Evolutionary conservation across 2,113 vertebrate genomes (phyloP).

Genomic region (Esox niger): DNA sequence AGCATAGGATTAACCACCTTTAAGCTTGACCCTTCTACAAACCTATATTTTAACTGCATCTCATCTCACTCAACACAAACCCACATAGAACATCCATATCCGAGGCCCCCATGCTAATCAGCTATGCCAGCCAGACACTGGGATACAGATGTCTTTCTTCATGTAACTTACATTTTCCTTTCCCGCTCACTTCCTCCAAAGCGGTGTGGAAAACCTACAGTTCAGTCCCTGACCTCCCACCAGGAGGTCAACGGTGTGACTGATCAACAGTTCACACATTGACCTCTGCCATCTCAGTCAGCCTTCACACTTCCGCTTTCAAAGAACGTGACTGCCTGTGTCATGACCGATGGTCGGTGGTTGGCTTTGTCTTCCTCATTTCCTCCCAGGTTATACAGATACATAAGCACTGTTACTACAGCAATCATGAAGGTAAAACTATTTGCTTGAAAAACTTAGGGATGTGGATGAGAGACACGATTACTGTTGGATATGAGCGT

Average conservation of each 20-base stretch:
- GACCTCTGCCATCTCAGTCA: background rate
- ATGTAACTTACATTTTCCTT: conserved; percentile 27
- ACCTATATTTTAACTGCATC: background rate
- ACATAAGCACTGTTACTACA: background rate
- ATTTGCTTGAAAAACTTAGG: background rate
- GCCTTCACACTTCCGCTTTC: conserved; percentile 7
- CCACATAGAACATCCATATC: background rate
- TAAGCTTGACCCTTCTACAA: background rate
- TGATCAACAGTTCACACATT: too few species aligned
- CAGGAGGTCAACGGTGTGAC: conserved; percentile 26
- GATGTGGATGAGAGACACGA: background rate
- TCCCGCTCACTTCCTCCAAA: conserved; percentile 10
- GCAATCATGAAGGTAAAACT: background rate
- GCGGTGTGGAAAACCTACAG: conserved; percentile 11
- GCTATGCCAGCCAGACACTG: background rate
- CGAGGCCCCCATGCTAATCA: background rate
- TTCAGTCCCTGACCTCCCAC: conserved; percentile 5
- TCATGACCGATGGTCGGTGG: conserved; percentile 8
- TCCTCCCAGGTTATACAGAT: background rate
- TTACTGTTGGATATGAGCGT: too few species aligned
- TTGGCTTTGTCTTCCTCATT: conserved; percentile 4
- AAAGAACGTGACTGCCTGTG: background rate
- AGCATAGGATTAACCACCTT: background rate
- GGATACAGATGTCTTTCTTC: background rate
- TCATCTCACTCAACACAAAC: background rate